Conservation (phyloP, 2,888 invertebrate genomes). For the Brenthis daphne region DNA sequence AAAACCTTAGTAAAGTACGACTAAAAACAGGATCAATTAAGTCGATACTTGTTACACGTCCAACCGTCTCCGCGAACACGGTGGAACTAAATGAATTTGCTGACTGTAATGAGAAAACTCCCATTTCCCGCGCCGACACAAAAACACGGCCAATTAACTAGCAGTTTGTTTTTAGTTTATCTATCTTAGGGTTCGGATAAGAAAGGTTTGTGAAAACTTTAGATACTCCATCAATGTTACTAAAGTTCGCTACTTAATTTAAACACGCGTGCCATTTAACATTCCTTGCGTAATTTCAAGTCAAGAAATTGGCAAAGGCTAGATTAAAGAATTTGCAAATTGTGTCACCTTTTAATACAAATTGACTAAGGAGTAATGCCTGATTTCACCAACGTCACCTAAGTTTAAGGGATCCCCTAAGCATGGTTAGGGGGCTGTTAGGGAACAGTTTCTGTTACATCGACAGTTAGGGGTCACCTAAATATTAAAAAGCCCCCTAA, state of each 20-base stretch:
- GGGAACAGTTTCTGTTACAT: too few species aligned
- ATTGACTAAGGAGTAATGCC: too few species aligned
- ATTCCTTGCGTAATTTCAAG: constrained; percentile 3
- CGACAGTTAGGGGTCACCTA: too few species aligned
- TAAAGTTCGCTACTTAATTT: constrained; percentile 25
- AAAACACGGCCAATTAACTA: constrained; percentile 42
- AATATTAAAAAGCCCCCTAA: too few species aligned
- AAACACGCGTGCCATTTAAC: constrained; percentile 14
- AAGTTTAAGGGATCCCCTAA: too few species aligned
- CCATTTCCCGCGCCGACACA: constrained; percentile 52
- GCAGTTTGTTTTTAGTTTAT: constrained; percentile 31
- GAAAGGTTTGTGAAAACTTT: constrained; percentile 24
- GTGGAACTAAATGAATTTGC: constrained; percentile 66
- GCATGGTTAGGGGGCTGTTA: too few species aligned
- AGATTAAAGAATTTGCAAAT: too few species aligned
- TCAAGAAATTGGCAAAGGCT: constrained; percentile 3
- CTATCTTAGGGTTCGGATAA: constrained; percentile 23
- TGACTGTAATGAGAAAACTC: constrained; percentile 69
- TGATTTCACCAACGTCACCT: too few species aligned
- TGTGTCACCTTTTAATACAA: too few species aligned
- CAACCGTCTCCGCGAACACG: constrained; percentile 43
- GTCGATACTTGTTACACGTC: constrained; percentile 36
- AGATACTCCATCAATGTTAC: constrained; percentile 26
- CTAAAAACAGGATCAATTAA: constrained; percentile 39
- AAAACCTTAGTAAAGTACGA: neutral